Base-by-base conservation (phyloP, 2,797 vertebrate genomes). In the Sebastes variabilis region DNA sequence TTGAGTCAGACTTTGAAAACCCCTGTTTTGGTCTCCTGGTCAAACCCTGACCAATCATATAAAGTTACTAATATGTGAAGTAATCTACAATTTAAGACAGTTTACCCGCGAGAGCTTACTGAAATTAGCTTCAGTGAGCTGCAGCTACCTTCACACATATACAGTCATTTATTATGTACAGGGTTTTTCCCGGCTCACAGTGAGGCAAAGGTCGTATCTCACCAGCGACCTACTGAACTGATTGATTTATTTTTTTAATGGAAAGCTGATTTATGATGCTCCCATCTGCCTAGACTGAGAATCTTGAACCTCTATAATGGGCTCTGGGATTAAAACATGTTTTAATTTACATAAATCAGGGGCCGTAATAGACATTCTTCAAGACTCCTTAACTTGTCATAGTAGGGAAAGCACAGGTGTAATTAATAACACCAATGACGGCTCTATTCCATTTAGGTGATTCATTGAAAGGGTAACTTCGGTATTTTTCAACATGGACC, bases 221-320 rank as follows among this genome's bases (percentile, higher is more conserved):
- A 61, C 24, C 11, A 12, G 46, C 62, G 72, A 83, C 68, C 64
- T 4, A 18, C 2, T 67, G 38, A 69, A 65, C 71, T 62, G 49
- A 54, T 9, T 71, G 62, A 67, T 80, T 62, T 54, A 58, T 79
- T 79, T 68, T 69, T 20, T 22, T 34, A 61, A 66, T 64, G 14
- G 27, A 79, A 71, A 61, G 6, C 30, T 34, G 75, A 65, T 73
- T 52, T 32, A 61, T 65, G 49, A 72, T 25, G 16, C 67, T n/a
- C 24, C 14, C 27, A 49, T 55, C 34, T 72, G n/a, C 24, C 6
- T 32, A 5, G 20, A 6, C 25, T 8, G 18, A 16, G 20, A 38
- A 75, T 77, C 14, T 27, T 29, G 66, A 22, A 56, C 52, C 22
- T 58, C 6, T 25, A 5, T 65, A 70, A 36, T 49, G 65, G 18